Conservation (phyloP, 64 coral and sea anemone genomes). For the Pocillopora verrucosa region DNA sequence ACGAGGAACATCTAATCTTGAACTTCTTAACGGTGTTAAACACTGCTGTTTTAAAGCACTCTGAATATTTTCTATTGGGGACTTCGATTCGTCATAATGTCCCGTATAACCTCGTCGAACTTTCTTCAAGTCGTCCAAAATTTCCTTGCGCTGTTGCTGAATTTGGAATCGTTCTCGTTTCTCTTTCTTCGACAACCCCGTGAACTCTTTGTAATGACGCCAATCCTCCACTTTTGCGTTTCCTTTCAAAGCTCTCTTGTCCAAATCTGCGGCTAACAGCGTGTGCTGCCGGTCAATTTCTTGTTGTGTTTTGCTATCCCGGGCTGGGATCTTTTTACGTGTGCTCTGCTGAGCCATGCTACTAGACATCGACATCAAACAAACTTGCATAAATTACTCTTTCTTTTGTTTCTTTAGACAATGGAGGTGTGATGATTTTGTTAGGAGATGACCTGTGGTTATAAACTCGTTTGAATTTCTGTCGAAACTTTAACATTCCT, state of each 20-base stretch:
- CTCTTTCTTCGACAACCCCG: constrained; percentile 52
- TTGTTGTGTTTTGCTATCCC: constrained; percentile 43
- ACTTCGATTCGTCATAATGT: constrained; percentile 70
- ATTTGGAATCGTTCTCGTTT: constrained; percentile 49
- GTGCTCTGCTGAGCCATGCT: not conserved
- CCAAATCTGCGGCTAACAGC: constrained; percentile 60
- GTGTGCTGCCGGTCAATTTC: constrained; percentile 70
- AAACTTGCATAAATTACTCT: not conserved
- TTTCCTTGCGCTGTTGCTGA: constrained; percentile 52
- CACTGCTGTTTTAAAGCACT: constrained; percentile 39
- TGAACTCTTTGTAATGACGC: constrained; percentile 65
- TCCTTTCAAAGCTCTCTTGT: constrained; percentile 66
- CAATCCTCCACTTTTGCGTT: constrained; percentile 71
- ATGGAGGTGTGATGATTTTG: not conserved
- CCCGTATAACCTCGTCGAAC: constrained; percentile 52
- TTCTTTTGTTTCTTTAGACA: constrained; percentile 1
- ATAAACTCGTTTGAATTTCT: not conserved
- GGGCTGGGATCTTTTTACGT: not conserved
- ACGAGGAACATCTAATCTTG: constrained; percentile 36
- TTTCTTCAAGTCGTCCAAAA: constrained; percentile 59
- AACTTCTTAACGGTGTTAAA: constrained; percentile 34
- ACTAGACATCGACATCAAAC: not conserved
- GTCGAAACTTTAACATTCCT: not conserved
- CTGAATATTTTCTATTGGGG: constrained; percentile 74
- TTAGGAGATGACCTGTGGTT: not conserved